Evolutionary conservation across 37 sponge, comb jelly and placozoan species (phyloP).

Genomic region (Geodia barretti): DNA sequence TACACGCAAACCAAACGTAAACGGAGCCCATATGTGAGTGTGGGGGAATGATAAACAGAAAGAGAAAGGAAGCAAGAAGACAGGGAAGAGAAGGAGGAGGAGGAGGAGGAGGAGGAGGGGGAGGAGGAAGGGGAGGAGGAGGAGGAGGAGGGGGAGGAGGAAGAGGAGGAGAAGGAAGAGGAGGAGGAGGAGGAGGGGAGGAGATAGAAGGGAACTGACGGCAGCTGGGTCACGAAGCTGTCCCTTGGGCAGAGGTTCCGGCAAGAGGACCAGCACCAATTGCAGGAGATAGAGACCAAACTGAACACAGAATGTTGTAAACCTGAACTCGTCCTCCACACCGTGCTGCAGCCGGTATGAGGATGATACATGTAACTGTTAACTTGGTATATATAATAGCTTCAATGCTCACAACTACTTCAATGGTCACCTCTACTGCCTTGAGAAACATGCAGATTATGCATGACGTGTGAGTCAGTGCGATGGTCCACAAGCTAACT

Average conservation of each 20-base stretch:
- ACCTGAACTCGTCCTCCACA: slow-evolving; percentile 26
- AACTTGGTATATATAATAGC: background rate
- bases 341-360: slow-evolving; percentile 8
- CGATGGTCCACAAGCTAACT: too few relatives aligned
- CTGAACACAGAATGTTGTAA: slow-evolving; percentile 24
- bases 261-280: slow-evolving; percentile 54
- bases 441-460: too few relatives aligned
- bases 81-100: background rate
- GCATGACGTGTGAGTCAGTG: too few relatives aligned
- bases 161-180: slow-evolving; percentile 17
- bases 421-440: too few relatives aligned
- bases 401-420: too few relatives aligned
- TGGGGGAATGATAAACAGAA: background rate
- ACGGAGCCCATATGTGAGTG: too few relatives aligned
- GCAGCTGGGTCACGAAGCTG: slow-evolving; percentile 15
- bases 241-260: slow-evolving; percentile 23
- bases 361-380: background rate
- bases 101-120: background rate
- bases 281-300: slow-evolving; percentile 22
- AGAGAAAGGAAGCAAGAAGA: background rate
- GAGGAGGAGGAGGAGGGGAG: slow-evolving; percentile 23
- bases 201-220: background rate
- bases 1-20: background rate
- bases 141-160: background rate
- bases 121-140: slow-evolving; percentile 5